A percentile compares a stretch with the other conserved stretches of the same genome.
Evolutionary conservation across 2,888 invertebrate genomes (phyloP).

Genomic region (Callyntrura guangdongensis): DNA sequence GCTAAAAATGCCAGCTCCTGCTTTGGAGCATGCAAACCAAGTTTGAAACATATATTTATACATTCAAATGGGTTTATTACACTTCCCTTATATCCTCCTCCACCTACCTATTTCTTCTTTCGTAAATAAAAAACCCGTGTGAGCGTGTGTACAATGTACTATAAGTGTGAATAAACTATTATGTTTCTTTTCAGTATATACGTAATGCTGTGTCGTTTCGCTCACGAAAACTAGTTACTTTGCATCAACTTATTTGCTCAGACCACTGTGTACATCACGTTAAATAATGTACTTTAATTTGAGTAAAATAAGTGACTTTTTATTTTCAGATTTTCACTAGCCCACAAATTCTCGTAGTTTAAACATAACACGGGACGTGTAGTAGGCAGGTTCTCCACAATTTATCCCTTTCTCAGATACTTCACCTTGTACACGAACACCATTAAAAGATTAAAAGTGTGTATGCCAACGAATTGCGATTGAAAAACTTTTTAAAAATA

Average conservation of each 20-base stretch:
- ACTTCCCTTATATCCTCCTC: conserved; percentile 64
- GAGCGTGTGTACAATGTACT: conserved; percentile 3
- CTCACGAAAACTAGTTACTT: not conserved
- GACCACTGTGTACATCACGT: conserved; percentile 5
- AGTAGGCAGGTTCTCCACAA: not conserved
- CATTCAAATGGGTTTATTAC: conserved; percentile 54
- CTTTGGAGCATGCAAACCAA: not conserved
- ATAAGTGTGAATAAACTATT: not conserved
- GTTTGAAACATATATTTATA: conserved; percentile 32
- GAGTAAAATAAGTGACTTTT: not conserved
- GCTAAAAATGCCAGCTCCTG: conserved; percentile 1
- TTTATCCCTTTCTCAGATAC: conserved; percentile 2
- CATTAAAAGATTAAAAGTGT: not conserved
- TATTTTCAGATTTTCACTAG: not conserved
- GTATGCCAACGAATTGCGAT: not conserved
- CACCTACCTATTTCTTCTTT: conserved; percentile 60
- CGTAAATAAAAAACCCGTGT: conserved; percentile 18
- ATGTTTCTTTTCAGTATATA: not conserved
- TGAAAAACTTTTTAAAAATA: too few species aligned
- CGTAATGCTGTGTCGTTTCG: not conserved
- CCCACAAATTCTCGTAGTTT: not conserved
- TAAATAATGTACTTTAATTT: conserved; percentile 2
- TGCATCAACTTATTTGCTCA: not conserved
- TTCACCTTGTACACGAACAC: not conserved
- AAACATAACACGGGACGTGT: not conserved